Conservation (phyloP, 2,888 invertebrate species). For the Eupeodes luniger region DNA sequence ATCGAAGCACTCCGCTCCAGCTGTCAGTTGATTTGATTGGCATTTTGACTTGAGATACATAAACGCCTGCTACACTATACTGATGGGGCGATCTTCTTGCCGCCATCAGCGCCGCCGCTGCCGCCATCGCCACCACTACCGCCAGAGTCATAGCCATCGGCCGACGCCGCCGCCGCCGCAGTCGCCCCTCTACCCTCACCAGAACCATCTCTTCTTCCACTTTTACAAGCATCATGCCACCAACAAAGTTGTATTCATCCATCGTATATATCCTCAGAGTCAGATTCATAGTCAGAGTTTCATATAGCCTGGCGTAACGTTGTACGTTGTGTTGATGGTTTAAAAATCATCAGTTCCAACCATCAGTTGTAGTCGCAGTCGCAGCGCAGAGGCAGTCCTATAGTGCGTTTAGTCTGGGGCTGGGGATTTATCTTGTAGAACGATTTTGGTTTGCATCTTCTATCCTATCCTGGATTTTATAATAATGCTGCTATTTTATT, state of each 20-base stretch:
- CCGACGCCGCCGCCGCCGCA: constrained; percentile 77
- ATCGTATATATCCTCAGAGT: constrained; percentile 6
- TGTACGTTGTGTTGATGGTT: constrained; percentile 33
- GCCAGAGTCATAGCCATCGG: constrained; percentile 3
- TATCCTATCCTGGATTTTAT: constrained; percentile 6
- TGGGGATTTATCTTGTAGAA: constrained; percentile 56
- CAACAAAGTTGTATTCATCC: constrained; percentile 32
- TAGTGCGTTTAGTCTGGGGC: constrained; percentile 57
- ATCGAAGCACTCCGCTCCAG: constrained; percentile 79
- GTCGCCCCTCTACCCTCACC: background rate
- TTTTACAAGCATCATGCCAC: constrained; percentile 12
- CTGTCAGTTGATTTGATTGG: constrained; percentile 83
- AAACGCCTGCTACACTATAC: constrained; percentile 77
- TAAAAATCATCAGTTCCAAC: constrained; percentile 40
- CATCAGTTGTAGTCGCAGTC: too few species aligned
- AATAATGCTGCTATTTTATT: constrained; percentile 36
- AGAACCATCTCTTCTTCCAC: background rate
- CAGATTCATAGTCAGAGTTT: too few species aligned
- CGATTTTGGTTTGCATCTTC: constrained; percentile 18
- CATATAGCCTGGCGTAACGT: constrained; percentile 17
- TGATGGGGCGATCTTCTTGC: constrained; percentile 75
- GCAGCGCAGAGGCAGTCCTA: background rate
- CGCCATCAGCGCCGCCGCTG: constrained; percentile 78
- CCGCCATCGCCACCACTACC: constrained; percentile 34
- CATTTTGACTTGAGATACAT: constrained; percentile 82